Base-by-base conservation (phyloP, 2,797 vertebrate species). In the Acipenser ruthenus region DNA sequence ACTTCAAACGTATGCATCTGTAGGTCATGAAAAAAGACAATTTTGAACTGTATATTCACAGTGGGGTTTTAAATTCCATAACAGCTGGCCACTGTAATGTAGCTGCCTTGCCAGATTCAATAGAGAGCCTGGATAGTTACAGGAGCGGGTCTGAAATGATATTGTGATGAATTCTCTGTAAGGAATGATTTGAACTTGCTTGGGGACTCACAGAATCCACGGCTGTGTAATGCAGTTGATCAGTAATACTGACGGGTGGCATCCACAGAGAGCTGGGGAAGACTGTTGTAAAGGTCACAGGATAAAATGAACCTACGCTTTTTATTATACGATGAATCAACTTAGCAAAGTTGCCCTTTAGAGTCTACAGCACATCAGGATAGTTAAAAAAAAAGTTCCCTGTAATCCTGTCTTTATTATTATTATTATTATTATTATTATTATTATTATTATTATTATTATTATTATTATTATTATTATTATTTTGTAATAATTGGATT, bases 251-350 rank as follows among this genome's bases (percentile, higher is more conserved):
- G 86, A 83, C 84, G 75, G 79, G 74, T 71, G 72, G 75, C 69
- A 72, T 73, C 78, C 75, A 68, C 73, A 49, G 70, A 52, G 70
- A 71, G 78, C 47, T 66, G 74, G 72, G 68, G 66, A 65, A 68
- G 68, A 65, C 72, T 68, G 70, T 77, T 7, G 62, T 73, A 71
- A 89, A 89, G 88, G 88, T 89, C 86, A 88, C 55, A 12, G 79
- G 78, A 79, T 78, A 87, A 84, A 84, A 86, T 87, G 80, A 80
- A 81, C 71, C 80, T 86, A 78, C 73, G 74, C 64, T 58, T 85
- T 82, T 84, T 79, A 79, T 80, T 84, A 74, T 78, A 78, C 73
- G 75, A 79, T 83, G 86, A 86, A 83, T 88, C 84, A 82, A 72
- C 78, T 82, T 71, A 74, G 81, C 75, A 80, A 74, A 69, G 75